Conservation (phyloP, 2,113 vertebrate genomes). For the Proteles cristata region DNA sequence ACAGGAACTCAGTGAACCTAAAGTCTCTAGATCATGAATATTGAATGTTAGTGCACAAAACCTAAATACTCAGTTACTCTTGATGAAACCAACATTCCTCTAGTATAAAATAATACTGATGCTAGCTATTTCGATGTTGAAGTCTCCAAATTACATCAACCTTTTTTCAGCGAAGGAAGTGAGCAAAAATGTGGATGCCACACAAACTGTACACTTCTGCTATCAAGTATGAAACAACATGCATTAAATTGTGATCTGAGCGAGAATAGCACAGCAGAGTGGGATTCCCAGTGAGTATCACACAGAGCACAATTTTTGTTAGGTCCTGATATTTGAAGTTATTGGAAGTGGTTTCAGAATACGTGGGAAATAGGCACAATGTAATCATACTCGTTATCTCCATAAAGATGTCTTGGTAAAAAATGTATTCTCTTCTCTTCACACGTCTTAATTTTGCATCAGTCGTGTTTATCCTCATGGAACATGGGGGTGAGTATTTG, state of each 20-base stretch:
- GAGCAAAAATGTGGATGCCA: background rate
- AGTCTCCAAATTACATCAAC: background rate
- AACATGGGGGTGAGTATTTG: no score
- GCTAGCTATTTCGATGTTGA: background rate
- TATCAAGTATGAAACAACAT: background rate
- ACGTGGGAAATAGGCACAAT: background rate
- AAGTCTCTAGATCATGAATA: background rate
- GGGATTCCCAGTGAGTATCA: no score
- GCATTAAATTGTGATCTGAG: background rate
- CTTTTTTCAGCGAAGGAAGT: background rate
- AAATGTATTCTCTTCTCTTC: background rate
- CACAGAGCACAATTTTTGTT: background rate
- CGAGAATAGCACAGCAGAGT: background rate
- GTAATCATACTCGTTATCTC: background rate
- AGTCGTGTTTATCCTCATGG: background rate
- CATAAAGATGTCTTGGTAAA: background rate
- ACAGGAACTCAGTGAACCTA: background rate
- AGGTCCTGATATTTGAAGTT: background rate
- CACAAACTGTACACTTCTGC: background rate
- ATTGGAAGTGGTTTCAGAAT: background rate
- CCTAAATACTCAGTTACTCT: background rate
- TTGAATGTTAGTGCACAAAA: background rate
- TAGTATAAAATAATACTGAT: background rate
- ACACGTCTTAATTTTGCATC: background rate
- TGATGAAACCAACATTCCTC: background rate